Conservation (phyloP, 92 coral and sea anemone genomes). For the Siderastrea radians region DNA sequence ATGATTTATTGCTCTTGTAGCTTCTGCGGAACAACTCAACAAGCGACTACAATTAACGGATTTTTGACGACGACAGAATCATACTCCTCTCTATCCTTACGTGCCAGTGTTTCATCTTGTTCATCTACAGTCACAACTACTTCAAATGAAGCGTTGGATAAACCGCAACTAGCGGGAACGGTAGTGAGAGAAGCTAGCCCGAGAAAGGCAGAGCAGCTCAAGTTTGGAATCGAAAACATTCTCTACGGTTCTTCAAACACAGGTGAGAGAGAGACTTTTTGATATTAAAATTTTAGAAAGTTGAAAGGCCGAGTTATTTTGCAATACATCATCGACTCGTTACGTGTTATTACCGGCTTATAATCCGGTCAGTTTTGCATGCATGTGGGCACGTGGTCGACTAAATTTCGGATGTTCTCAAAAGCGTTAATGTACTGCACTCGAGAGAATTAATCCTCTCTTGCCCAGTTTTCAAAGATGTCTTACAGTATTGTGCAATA, state of each 20-base stretch:
- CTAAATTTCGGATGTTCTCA: constrained; percentile 1
- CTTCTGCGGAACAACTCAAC: constrained; percentile 7
- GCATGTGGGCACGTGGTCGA: background rate
- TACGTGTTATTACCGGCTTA: background rate
- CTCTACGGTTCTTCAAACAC: constrained; percentile 30
- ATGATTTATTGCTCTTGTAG: constrained; percentile 31
- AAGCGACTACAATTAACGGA: background rate
- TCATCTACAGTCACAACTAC: background rate
- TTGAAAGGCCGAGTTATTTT: constrained; percentile 2
- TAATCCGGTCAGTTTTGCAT: background rate
- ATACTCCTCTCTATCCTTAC: background rate
- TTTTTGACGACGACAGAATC: background rate
- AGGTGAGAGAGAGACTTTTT: constrained; percentile 21
- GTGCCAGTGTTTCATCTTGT: background rate
- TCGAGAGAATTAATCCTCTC: constrained; percentile 2
- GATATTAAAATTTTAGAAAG: background rate
- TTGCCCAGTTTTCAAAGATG: constrained; percentile 5
- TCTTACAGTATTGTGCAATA: background rate
- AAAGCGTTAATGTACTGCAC: background rate
- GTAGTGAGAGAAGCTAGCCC: background rate
- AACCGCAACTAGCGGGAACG: background rate
- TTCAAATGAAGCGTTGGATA: background rate
- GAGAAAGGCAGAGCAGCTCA: constrained; percentile 18
- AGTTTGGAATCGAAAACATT: constrained; percentile 68
- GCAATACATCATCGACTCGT: background rate